Evolutionary conservation across 2,888 invertebrate genomes (phyloP).

Genomic region (Drosophila ezoana): DNA sequence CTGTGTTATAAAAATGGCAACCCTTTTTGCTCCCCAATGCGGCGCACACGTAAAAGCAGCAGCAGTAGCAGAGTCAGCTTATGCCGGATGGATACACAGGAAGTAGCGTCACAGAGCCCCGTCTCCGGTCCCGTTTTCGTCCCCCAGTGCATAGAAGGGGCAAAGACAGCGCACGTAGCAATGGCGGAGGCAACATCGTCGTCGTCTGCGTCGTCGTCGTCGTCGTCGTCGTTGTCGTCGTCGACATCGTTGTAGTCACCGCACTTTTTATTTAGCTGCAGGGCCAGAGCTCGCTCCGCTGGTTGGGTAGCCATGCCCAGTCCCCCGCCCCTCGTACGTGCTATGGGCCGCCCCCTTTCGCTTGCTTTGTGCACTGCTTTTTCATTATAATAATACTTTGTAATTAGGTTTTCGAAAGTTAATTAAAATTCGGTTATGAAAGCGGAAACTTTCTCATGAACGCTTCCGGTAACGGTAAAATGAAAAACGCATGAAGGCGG

Average conservation of each 20-base stretch:
- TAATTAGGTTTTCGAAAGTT: slow-evolving; percentile 85
- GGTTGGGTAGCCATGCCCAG: slow-evolving; percentile 26
- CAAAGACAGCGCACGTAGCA: slow-evolving; percentile 70
- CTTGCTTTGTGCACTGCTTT: slow-evolving; percentile 80
- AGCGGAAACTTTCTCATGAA: slow-evolving; percentile 84
- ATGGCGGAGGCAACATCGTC: slow-evolving; percentile 56
- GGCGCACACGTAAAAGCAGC: slow-evolving; percentile 31
- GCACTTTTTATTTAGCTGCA: slow-evolving; percentile 68
- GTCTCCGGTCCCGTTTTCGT: not conserved
- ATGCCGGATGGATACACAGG: slow-evolving; percentile 79
- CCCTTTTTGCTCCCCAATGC: slow-evolving; percentile 59
- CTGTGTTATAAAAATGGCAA: slow-evolving; percentile 68
- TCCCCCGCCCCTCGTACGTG: slow-evolving; percentile 10
- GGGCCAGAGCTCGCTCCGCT: slow-evolving; percentile 59
- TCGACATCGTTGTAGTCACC: slow-evolving; percentile 52
- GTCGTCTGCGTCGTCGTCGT: slow-evolving; percentile 6
- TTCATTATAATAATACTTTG: slow-evolving; percentile 85
- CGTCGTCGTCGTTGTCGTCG: slow-evolving; percentile 17
- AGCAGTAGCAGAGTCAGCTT: slow-evolving; percentile 50
- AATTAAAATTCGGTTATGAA: slow-evolving; percentile 85
- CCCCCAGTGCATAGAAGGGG: slow-evolving; percentile 21
- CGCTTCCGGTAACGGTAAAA: slow-evolving; percentile 77
- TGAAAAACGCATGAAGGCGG: slow-evolving; percentile 68
- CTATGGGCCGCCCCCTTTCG: slow-evolving; percentile 39
- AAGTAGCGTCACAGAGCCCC: slow-evolving; percentile 61